Percentiles rank a stretch among this genome's conserved stretches.
phyloP scores from a whole-genome alignment of 2,113 vertebrate genomes.

The Pao palembangensis region DNA sequence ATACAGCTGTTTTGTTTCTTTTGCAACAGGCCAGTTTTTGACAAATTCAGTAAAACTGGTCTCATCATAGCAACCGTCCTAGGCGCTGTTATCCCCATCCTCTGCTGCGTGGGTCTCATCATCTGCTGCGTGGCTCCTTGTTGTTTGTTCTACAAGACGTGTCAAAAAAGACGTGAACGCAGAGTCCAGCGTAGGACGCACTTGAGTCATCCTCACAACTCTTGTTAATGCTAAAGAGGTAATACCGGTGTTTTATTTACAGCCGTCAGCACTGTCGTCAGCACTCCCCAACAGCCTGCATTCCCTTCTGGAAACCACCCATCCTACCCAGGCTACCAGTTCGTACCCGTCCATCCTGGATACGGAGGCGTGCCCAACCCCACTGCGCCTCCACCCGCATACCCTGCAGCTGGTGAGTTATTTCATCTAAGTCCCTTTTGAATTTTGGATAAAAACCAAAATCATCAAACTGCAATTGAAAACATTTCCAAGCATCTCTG shows the following conservation, averaged over 20 bases:
- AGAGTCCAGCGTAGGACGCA: constrained; percentile 13
- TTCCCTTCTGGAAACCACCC: neutral
- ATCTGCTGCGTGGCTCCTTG: constrained; percentile 47
- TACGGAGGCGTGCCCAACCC: constrained; percentile 30
- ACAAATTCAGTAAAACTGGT: fast-evolving
- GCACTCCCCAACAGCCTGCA: constrained; percentile 56
- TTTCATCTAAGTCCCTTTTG: neutral
- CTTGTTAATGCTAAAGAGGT: neutral
- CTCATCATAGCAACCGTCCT: neutral
- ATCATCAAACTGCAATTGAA: too few species aligned
- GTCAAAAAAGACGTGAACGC: constrained; percentile 1
- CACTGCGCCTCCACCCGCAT: constrained; percentile 76
- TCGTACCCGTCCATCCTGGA: constrained; percentile 69
- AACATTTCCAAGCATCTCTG: too few species aligned
- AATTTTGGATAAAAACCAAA: neutral
- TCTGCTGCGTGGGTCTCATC: constrained; percentile 25
- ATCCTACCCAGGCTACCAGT: constrained; percentile 75
- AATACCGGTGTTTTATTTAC: constrained; percentile 14
- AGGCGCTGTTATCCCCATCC: neutral
- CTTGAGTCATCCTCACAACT: neutral
- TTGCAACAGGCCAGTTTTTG: neutral
- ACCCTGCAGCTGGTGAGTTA: constrained; percentile 71
- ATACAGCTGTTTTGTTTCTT: neutral
- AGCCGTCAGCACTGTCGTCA: constrained; percentile 64
- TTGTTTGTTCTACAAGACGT: constrained; percentile 41